Base-by-base conservation (phyloP, 2,888 invertebrate species). In the Onchidella celtica region DNA sequence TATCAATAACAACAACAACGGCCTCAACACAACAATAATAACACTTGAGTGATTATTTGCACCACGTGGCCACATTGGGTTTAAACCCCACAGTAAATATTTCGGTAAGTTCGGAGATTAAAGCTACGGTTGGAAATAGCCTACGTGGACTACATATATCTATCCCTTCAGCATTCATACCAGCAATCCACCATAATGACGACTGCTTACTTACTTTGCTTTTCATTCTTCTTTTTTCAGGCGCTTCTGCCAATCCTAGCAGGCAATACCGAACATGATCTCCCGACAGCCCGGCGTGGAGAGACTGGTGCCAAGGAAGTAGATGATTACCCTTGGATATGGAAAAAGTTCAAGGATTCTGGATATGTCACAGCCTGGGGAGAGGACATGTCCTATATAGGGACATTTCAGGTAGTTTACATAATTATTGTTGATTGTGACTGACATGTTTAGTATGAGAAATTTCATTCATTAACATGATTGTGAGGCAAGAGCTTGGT, bases 231-330 rank as follows among this genome's bases (percentile, higher is more conserved):
- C 27, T 27, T 61, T 6, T 61, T 14, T 21, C 59, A 75, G 75
- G 97, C 97, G 0, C 92, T 98, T 40, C 96, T 97, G 86, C 98
- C 98, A 0, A 96, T 98, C 81, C 94, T 98, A 0, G 97, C 97
- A 0, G 97, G 98, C 1, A 92, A 92, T 84, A 94, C 93, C 3
- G 98, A 98, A 92, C 92, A 96, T 17, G 98, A 98, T 91, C 92
- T 97, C 68, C 97, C 97, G 0, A 97, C 97, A 89, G 96, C 97
- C 0, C 95, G 97, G 32, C 77, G 85, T 96, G 96, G 93, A 94
- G 96, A 68, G 94, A 95, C 92, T 92, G 94, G 59, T 65, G 95
- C 96, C 0, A 93, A 94, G 21, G 95, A 94, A 72, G 95, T 98
- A 0, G 96, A 98, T 91, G 94, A 95, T 0, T 97, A 97, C 94